Percentiles rank a stretch among this genome's conserved stretches.
Conservation (phyloP, 2,113 vertebrate species). For the Rhinopomastus cyanomelas region DNA sequence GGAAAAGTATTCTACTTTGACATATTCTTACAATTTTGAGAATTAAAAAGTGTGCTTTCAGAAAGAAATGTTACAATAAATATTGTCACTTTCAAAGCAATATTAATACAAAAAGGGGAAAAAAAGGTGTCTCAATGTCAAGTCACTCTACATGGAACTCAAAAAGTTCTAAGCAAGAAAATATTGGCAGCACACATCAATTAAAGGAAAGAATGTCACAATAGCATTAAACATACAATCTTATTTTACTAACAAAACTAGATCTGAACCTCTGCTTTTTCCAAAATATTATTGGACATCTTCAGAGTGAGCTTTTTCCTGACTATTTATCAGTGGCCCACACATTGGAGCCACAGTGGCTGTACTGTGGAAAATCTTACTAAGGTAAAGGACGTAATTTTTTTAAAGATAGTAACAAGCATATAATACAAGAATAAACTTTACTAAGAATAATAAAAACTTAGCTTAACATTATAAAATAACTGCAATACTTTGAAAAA, state of each 20-base stretch:
- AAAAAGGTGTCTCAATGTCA: not conserved
- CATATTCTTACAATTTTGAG: not conserved
- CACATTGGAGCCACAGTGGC: not conserved
- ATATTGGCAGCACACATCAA: constrained; percentile 18
- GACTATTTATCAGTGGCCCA: constrained; percentile 2
- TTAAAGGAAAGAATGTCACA: constrained; percentile 34
- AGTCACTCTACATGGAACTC: constrained; percentile 13
- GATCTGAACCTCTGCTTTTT: not conserved
- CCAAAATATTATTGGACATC: not conserved
- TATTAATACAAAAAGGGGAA: not conserved
- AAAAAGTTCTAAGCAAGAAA: constrained; percentile 24
- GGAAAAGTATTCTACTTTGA: not conserved
- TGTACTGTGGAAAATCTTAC: constrained; percentile 5
- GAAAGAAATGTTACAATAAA: not conserved
- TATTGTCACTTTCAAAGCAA: not conserved
- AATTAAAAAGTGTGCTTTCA: constrained; percentile 10
- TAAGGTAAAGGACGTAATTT: not conserved
- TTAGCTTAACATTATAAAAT: constrained; percentile 10
- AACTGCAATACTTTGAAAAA: constrained; percentile 39
- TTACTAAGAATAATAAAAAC: constrained; percentile 8
- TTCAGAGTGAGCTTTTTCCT: not conserved
- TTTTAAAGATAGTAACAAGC: constrained; percentile 47
- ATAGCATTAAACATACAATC: constrained; percentile 14
- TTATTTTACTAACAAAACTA: constrained; percentile 3
- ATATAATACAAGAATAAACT: constrained; percentile 35